Evolutionary conservation across 2,113 vertebrate species (phyloP), one percentile per base, ranked within the genome.

Genomic region (Bos indicus): DNA sequence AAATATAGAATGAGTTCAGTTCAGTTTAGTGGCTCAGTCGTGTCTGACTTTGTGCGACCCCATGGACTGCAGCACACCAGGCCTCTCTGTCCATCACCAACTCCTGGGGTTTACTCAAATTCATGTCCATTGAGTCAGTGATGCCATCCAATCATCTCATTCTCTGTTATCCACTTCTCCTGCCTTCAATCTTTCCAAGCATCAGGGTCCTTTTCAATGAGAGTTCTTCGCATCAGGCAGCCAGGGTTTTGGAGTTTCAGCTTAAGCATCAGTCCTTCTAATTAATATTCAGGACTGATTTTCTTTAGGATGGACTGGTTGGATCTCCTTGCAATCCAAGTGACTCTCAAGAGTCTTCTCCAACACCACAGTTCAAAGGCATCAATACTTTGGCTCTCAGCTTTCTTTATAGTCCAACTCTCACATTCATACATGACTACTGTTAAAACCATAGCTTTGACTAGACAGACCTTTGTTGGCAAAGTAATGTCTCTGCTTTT

Each of bases 31-130:
- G 4, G 4, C 64, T 67, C n/a, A 21, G 17, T 21, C 33, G 1
- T 67, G 17, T 67, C 17, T 36, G 8, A 36, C 33, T 21, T 11
- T 36, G 19, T 67, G 33, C 0, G 0, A 11, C 2, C 17, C 2
- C 17, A 67, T 11, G 33, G 17, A 67, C 33, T 36, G 33, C 64
- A 67, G 17, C 17, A 36, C 9, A 5, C 64, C 16, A 67, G 33
- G 33, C 17, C 33, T 67, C 64, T n/a, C 33, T 36, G 64, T 21
- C 33, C 17, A 67, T 36, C 64, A 67, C 4, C 33, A 67, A 36
- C 64, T 19, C 2, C 33, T 10, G 2, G 17, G 8, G 33, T 21
- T 67, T 36, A 67, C 4, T 67, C 33, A 67, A 36, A 21, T 9
- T 67, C 33, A 67, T 36, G 33, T n/a, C 33, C 33, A n/a, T n/a